These are phyloP conservation scores for Drosophila suzukii DNA, from an alignment of 1,140 invertebrate species.

Conservation along the genomic window DNA sequence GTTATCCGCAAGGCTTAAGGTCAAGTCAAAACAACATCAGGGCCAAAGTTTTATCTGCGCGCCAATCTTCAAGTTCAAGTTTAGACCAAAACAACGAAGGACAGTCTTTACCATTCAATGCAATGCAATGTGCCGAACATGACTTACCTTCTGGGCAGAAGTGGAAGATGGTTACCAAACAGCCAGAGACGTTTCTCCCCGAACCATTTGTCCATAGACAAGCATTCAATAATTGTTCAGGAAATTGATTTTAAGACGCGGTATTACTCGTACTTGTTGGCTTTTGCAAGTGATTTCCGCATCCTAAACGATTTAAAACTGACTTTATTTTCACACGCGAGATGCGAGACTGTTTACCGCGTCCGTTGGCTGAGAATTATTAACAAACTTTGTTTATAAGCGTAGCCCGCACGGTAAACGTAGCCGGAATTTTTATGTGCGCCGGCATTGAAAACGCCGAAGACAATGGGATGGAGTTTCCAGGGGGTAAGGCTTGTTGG, in stretches of 20 bases:
- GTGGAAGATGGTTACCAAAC: slow-evolving; percentile 92
- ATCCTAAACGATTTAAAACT: slow-evolving; percentile 18
- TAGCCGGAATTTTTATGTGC: slow-evolving; percentile 66
- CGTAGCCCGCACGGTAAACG: slow-evolving; percentile 45
- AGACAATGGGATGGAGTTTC: slow-evolving; percentile 23
- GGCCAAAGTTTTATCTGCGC: slow-evolving; percentile 49
- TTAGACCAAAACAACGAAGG: slow-evolving; percentile 36
- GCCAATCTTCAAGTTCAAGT: slow-evolving; percentile 58
- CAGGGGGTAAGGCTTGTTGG: slow-evolving; percentile 58
- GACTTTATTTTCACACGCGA: slow-evolving; percentile 52
- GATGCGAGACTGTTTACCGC: slow-evolving; percentile 49
- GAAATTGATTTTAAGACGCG: slow-evolving; percentile 10
- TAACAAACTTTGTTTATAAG: slow-evolving; percentile 76
- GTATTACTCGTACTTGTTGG: not conserved
- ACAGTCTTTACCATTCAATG: slow-evolving; percentile 5
- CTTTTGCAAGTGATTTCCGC: slow-evolving; percentile 15
- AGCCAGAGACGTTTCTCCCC: slow-evolving; percentile 94
- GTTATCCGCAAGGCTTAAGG: slow-evolving; percentile 37
- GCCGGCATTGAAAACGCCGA: slow-evolving; percentile 72
- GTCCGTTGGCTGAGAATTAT: slow-evolving; percentile 63
- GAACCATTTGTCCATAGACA: slow-evolving; percentile 94
- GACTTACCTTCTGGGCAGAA: slow-evolving; percentile 90
- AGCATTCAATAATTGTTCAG: slow-evolving; percentile 25
- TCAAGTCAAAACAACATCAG: slow-evolving; percentile 65
- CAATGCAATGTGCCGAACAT: slow-evolving; percentile 28